phyloP scores from a whole-genome alignment of 1,140 invertebrate species.

The Aphaenogaster ashmeadi region DNA sequence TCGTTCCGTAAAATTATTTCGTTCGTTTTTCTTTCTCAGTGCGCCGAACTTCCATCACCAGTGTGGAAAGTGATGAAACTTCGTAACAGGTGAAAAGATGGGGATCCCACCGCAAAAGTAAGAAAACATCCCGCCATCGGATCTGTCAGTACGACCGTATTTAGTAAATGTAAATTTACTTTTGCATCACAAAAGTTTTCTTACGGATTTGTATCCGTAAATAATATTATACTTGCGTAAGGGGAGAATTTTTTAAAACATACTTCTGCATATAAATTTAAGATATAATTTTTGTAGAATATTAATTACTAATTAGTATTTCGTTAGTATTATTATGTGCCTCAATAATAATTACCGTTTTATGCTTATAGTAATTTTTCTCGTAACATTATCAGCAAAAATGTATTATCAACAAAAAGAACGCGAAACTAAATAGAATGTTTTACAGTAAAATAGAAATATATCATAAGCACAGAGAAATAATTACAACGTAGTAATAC shows the following conservation, averaged over 20 bases:
- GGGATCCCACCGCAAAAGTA: neutral
- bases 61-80: slow-evolving; percentile 37
- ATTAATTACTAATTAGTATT: neutral
- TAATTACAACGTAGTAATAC: slow-evolving; percentile 11
- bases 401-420: neutral
- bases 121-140: slow-evolving; percentile 12
- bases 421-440: neutral
- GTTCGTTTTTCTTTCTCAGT: slow-evolving; percentile 31
- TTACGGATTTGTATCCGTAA: neutral
- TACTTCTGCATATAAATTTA: neutral
- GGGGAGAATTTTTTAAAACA: neutral
- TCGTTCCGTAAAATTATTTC: slow-evolving; percentile 40
- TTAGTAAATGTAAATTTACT: slow-evolving; percentile 27
- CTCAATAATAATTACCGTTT: neutral
- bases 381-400: neutral
- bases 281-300: neutral
- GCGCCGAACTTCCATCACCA: slow-evolving; percentile 30
- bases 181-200: neutral
- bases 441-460: neutral
- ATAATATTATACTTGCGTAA: neutral
- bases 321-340: neutral
- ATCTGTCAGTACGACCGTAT: neutral
- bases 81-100: slow-evolving; percentile 37
- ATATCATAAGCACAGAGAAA: neutral
- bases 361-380: neutral